Conservation (phyloP, 2,113 vertebrate species). For the Callithrix jacchus region DNA sequence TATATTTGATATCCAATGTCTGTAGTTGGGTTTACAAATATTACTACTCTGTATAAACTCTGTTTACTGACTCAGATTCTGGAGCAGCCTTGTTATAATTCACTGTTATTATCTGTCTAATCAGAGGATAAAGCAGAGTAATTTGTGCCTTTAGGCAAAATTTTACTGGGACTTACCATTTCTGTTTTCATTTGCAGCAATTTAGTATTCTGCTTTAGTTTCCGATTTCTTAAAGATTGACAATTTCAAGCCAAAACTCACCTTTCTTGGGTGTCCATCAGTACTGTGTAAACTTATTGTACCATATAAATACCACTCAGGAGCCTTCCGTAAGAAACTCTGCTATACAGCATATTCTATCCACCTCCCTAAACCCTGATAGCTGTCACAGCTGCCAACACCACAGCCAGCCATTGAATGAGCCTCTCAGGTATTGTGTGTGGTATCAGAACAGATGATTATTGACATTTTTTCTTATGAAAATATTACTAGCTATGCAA, state of each 20-base stretch:
- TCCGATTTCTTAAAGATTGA: background rate
- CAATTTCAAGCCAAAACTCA: background rate
- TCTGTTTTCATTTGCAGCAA: background rate
- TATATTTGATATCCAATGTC: background rate
- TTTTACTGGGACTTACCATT: background rate
- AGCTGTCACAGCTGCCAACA: background rate
- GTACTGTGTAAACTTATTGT: background rate
- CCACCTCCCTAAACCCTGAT: background rate
- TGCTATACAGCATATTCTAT: background rate
- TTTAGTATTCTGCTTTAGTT: background rate
- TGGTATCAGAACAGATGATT: background rate
- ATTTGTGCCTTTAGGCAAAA: conserved; percentile 22
- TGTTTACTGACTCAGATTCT: background rate
- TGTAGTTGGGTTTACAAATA: conserved; percentile 34
- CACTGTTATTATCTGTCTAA: conserved; percentile 41
- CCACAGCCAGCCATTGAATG: background rate
- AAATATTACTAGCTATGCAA: background rate
- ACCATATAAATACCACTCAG: background rate
- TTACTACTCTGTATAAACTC: background rate
- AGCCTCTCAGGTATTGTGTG: background rate
- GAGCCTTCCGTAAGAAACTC: background rate
- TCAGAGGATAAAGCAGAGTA: conserved; percentile 2
- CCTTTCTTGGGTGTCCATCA: conserved; percentile 21
- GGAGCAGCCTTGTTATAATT: background rate
- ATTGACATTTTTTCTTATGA: background rate